Evolutionary conservation across 2,888 invertebrate species (phyloP).

Genomic region (Sphaeridia pumilis): DNA sequence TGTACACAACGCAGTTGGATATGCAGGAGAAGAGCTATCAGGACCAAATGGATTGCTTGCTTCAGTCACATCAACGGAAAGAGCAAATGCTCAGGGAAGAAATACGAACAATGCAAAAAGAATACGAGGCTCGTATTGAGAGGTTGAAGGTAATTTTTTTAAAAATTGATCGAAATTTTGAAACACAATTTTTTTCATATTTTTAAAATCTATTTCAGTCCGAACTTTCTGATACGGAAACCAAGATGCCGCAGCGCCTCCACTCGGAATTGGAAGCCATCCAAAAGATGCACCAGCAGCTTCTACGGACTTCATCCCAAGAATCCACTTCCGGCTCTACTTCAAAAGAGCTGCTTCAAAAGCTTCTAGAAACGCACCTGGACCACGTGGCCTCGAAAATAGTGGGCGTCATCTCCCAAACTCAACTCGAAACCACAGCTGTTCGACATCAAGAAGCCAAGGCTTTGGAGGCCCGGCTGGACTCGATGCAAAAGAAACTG

Average conservation of each 20-base stretch:
- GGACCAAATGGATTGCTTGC: slow-evolving; percentile 27
- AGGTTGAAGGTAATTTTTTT: slow-evolving; percentile 18
- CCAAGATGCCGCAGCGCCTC: slow-evolving; percentile 14
- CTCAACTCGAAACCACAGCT: not conserved
- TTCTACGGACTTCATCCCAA: not conserved
- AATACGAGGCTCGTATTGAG: slow-evolving; percentile 28
- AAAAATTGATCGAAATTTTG: not conserved
- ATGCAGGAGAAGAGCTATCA: slow-evolving; percentile 29
- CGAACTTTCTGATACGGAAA: slow-evolving; percentile 17
- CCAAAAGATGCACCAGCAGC: not conserved
- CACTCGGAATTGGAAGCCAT: slow-evolving; percentile 12
- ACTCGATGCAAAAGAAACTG: slow-evolving; percentile 5
- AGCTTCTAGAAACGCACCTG: not conserved
- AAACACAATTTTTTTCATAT: not conserved
- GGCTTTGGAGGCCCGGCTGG: slow-evolving; percentile 3
- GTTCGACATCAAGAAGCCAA: not conserved
- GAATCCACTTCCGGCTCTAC: not conserved
- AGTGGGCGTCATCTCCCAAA: not conserved
- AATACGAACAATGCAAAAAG: slow-evolving; percentile 39
- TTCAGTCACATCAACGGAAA: slow-evolving; percentile 40
- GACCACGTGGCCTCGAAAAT: not conserved
- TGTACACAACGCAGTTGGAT: slow-evolving; percentile 31
- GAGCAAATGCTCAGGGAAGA: slow-evolving; percentile 52
- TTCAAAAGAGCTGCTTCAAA: not conserved
- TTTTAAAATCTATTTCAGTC: slow-evolving; percentile 10